Conservation (phyloP, 2,113 vertebrate species). For the Solenodon paradoxus region DNA sequence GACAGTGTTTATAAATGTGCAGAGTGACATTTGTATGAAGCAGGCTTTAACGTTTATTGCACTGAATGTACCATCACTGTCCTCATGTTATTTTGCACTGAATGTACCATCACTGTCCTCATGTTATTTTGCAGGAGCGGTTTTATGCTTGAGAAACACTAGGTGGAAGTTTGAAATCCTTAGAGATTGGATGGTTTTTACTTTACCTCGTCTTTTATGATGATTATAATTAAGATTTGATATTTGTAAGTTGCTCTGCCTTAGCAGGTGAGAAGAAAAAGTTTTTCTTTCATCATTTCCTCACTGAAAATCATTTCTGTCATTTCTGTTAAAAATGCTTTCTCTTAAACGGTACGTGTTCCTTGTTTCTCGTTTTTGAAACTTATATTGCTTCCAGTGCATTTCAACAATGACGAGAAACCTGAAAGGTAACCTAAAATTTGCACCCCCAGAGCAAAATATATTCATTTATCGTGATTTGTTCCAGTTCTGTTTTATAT, state of each 20-base stretch:
- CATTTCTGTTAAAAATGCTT: not conserved
- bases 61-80: not conserved
- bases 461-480: not conserved
- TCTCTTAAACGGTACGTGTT: not conserved
- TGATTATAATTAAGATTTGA: slow-evolving; percentile 2
- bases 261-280: not conserved
- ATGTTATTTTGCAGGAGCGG: not conserved
- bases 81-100: not conserved
- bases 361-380: slow-evolving; percentile 26
- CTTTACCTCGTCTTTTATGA: not conserved
- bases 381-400: not conserved
- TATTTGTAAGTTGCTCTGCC: slow-evolving; percentile 6
- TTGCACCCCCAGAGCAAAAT: not conserved
- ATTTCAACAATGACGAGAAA: slow-evolving; percentile 5
- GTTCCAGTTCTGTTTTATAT: not conserved
- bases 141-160: not conserved
- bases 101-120: not conserved
- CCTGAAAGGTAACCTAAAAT: slow-evolving; percentile 3
- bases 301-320: not conserved
- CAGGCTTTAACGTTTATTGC: not conserved
- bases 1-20: slow-evolving; percentile 8
- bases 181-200: not conserved
- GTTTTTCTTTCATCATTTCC: not conserved
- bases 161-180: slow-evolving; percentile 2
- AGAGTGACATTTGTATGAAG: not conserved